Conservation (phyloP, 1,140 invertebrate genomes). For the Physella acuta region DNA sequence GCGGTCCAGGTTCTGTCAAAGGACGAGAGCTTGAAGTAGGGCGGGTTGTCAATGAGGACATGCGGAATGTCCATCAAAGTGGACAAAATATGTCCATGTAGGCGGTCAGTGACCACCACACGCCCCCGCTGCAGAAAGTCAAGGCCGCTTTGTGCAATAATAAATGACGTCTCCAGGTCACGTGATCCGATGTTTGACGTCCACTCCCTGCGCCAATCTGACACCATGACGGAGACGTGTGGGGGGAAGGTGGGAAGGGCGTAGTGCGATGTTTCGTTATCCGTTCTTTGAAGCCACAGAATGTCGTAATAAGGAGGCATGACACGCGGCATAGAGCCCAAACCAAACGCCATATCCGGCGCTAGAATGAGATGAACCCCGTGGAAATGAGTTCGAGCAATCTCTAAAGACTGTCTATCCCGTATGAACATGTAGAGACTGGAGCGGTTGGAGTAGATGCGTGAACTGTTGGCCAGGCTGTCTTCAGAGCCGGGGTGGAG, state of each 20-base stretch:
- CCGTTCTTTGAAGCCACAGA: conserved; percentile 28
- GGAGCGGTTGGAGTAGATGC: conserved; percentile 24
- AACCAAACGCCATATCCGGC: conserved; percentile 35
- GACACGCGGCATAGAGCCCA: conserved; percentile 21
- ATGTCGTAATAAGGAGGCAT: conserved; percentile 27
- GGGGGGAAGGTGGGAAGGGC: conserved; percentile 1
- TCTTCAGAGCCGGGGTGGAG: background rate
- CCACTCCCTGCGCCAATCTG: conserved; percentile 30
- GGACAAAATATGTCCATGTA: conserved; percentile 35
- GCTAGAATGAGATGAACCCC: conserved; percentile 21
- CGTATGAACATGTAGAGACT: conserved; percentile 33
- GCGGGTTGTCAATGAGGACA: conserved; percentile 30
- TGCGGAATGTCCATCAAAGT: conserved; percentile 32
- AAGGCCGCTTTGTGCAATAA: conserved; percentile 14
- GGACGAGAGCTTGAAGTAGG: conserved; percentile 25
- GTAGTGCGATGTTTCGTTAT: conserved; percentile 26
- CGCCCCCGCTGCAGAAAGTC: conserved; percentile 25
- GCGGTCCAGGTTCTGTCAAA: conserved; percentile 30
- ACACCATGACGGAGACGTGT: conserved; percentile 14
- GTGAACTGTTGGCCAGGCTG: background rate
- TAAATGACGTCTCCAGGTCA: background rate
- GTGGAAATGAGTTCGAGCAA: conserved; percentile 25
- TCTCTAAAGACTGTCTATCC: conserved; percentile 30
- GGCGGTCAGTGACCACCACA: conserved; percentile 35
- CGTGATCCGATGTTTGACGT: background rate